Conservation (phyloP, 2,113 vertebrate genomes). For the Campylomormyrus numenius region DNA sequence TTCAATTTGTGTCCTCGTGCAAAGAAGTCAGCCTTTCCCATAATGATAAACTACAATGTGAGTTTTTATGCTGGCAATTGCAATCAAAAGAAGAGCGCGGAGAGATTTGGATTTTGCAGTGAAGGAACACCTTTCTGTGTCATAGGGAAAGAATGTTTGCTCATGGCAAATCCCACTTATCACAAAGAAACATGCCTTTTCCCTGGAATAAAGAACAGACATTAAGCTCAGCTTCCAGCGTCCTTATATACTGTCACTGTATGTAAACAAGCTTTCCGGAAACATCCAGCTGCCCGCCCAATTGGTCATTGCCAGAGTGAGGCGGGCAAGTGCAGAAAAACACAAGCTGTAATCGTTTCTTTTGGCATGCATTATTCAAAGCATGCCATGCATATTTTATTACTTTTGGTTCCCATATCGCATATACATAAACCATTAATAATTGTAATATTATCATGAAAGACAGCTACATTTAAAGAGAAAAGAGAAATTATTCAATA, state of each 20-base stretch:
- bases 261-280: constrained; percentile 5
- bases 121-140: not conserved
- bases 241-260: constrained; percentile 24
- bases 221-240: constrained; percentile 38
- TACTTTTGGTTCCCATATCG: not conserved
- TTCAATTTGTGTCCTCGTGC: not conserved
- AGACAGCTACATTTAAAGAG: not conserved
- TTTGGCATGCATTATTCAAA: not conserved
- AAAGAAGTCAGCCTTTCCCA: not conserved
- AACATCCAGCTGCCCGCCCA: not conserved
- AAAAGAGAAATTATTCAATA: not conserved
- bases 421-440: not conserved
- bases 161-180: constrained; percentile 48
- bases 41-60: not conserved
- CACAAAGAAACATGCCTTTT: constrained; percentile 47
- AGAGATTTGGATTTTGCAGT: not conserved
- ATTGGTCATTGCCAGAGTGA: not conserved
- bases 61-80: not conserved
- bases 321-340: not conserved
- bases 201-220: constrained; percentile 45
- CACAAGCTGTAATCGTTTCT: not conserved
- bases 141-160: not conserved
- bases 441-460: not conserved
- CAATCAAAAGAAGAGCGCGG: not conserved
- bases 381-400: not conserved